Evolutionary conservation across 2,797 vertebrate species (phyloP), one percentile per base, ranked within the genome.

Genomic region (Hippoglossus hippoglossus): DNA sequence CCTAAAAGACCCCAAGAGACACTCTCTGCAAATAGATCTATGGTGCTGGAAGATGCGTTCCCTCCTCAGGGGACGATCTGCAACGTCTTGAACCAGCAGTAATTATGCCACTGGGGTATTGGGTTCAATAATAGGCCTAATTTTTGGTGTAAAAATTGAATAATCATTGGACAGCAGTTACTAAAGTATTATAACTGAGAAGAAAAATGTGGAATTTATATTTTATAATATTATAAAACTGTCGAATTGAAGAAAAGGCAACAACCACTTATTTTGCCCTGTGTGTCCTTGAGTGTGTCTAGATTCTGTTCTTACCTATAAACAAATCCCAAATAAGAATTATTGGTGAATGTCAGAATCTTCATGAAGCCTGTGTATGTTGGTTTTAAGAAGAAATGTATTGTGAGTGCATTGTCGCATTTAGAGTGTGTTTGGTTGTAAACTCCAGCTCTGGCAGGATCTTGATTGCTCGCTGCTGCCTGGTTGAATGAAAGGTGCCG

Each of bases 401-500:
- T 19, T 19, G 55, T 28, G 53, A 15, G 2, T n/a, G 15, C 19
- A 15, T 16, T 8, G 21, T 22, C 6, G 41, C 16, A 57, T 82
- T 86, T 71, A 67, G 49, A 49, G 56, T 18, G 19, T 56, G 66
- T 77, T 84, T 77, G 71, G 60, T 58, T 67, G 82, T 55, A n/a
- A 47, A 67, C 34, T 63, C 25, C 3, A 25, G 25, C 50, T 72
- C 63, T 59, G 70, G 73, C 64, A 60, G 67, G 67, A 60, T 71
- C 62, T 65, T 77, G 80, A 84, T 85, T 75, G 71, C 77, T 73
- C 53, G 71, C 77, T 66, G 79, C 79, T 74, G 63, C 72, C 59
- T 12, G 74, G 73, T 70, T 85, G 77, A 87, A 87, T 85, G 64
- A 75, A 74, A 87, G 57, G 78, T 70, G 70, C 67, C 65, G 16